These are phyloP conservation scores for Coluber constrictor DNA, from an alignment of 2,797 vertebrate species.

Conservation along the genomic window DNA sequence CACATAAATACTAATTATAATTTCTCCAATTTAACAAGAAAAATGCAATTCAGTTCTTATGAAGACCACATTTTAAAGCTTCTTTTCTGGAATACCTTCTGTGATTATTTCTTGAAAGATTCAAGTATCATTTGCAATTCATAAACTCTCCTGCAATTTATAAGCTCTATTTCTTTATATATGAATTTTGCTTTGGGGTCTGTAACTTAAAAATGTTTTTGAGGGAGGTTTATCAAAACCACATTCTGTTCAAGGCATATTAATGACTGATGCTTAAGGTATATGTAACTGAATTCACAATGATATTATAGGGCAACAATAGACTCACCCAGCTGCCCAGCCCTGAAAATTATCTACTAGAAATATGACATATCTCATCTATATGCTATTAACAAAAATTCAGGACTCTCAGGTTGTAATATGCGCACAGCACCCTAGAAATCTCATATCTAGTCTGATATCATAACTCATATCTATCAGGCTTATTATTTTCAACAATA, in stretches of 20 bases:
- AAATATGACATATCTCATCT: not conserved
- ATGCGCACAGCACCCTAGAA: not conserved
- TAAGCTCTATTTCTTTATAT: not conserved
- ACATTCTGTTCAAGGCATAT: not conserved
- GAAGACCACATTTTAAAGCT: not conserved
- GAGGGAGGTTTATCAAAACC: not conserved
- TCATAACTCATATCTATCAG: not conserved
- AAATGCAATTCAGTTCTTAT: not conserved
- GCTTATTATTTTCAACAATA: not conserved
- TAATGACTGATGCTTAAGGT: not conserved
- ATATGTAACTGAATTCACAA: not conserved
- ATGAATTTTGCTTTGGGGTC: not conserved
- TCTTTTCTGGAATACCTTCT: not conserved
- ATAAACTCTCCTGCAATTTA: not conserved
- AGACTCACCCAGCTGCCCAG: not conserved
- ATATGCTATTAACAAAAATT: not conserved
- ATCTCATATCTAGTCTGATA: not conserved
- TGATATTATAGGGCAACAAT: not conserved
- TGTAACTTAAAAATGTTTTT: not conserved
- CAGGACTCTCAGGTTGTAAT: not conserved
- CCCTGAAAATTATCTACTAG: not conserved
- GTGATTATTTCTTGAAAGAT: not conserved
- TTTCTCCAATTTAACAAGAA: not conserved
- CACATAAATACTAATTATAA: not conserved
- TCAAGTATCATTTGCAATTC: slow-evolving; percentile 4